Evolutionary conservation across 2,888 invertebrate genomes (phyloP), one percentile per base, ranked within the genome.

Genomic region (Molanna angustata): DNA sequence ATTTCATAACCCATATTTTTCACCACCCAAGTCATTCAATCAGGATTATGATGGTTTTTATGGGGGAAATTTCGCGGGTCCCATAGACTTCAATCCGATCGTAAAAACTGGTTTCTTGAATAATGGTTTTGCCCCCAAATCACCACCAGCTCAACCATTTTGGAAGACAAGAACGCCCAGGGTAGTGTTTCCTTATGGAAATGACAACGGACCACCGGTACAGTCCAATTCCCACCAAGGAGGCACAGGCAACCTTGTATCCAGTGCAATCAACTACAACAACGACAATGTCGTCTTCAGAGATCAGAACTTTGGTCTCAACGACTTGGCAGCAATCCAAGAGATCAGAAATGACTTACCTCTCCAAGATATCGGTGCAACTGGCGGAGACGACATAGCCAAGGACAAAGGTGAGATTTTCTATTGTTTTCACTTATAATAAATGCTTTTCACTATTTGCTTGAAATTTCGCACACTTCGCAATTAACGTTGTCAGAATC

Each of bases 301-400:
- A 64, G 83, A 83, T 60, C 82, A 79, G 63, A 80, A 74, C 65
- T 80, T 82, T 60, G 81, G 80, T 59, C 65, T 80, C 46, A 81
- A 78, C 59, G 82, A 83, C 55, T 66, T 82, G 42, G 74, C 76
- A 0, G 68, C 73, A 19, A 70, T 77, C 19, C 73, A 73, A 62
- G 73, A 73, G 60, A 69, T 73, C 13, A 68, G 73, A 52, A 82
- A 82, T 60, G 82, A 83, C 18, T 77, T 78, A 58, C 78, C 75
- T 56, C 66, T 85, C 37, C 86, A 86, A 71, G 86, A 86, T 63
- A 70, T 82, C 49, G 76, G 71, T 6, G 39, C 44, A 3, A 27
- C 49, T 4, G 73, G 77, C 9, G 73, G 76, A 7, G 70, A 71
- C 1, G 72, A 48, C 32, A 39, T 20, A 18, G 22, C 20, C 1